Conservation (phyloP, 1,140 invertebrate genomes). For the Sycobia sp. region DNA sequence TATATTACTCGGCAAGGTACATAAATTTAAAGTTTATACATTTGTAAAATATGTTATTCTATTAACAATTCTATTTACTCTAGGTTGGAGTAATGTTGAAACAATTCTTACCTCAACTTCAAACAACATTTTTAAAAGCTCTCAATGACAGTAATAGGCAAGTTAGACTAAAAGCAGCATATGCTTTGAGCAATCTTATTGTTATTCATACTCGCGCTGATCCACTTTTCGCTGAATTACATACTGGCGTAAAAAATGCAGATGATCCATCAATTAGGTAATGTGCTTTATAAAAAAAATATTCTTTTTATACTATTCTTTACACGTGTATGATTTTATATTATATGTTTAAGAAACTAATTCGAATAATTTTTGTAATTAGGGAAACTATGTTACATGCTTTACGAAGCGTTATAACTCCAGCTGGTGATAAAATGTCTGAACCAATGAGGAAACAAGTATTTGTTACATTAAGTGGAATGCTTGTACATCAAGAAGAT, state of each 20-base stretch:
- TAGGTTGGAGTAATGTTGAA: conserved; percentile 90
- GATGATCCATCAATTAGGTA: conserved; percentile 83
- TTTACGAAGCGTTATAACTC: conserved; percentile 78
- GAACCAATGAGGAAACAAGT: conserved; percentile 79
- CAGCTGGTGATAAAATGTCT: conserved; percentile 88
- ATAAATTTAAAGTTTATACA: neutral
- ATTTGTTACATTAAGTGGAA: conserved; percentile 71
- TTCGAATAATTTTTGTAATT: conserved; percentile 24
- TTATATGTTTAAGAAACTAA: too few species aligned
- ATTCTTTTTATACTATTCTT: neutral
- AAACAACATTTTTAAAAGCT: conserved; percentile 96
- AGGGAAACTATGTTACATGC: conserved; percentile 93
- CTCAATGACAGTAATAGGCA: conserved; percentile 85
- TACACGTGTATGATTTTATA: too few species aligned
- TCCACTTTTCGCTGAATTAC: conserved; percentile 89
- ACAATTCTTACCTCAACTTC: conserved; percentile 96
- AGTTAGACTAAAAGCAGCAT: conserved; percentile 88
- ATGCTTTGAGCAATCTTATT: conserved; percentile 86
- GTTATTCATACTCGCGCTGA: conserved; percentile 87
- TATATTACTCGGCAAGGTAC: conserved; percentile 85
- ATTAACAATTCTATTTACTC: neutral
- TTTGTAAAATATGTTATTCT: too few species aligned
- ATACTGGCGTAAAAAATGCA: conserved; percentile 80
- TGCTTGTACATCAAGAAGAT: conserved; percentile 80
- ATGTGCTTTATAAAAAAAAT: conserved; percentile 2